Evolutionary conservation across 2,113 vertebrate species (phyloP).

Genomic region (Chionodraco myersi): DNA sequence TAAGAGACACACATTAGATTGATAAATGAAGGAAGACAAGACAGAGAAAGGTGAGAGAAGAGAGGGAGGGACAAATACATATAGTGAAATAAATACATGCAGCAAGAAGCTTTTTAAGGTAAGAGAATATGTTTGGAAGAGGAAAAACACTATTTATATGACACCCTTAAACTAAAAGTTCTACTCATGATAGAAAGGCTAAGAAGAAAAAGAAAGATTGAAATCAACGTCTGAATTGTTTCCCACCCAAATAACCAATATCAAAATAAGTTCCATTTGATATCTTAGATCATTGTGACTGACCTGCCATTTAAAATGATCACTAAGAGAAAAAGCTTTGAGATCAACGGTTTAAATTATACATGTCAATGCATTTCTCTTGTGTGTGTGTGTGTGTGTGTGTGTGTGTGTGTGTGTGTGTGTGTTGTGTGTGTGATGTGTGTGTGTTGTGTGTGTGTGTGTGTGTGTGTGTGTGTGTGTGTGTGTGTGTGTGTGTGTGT

Average conservation of each 20-base stretch:
- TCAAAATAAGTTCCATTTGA: neutral
- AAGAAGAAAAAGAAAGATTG: neutral
- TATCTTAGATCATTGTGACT: neutral
- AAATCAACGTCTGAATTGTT: neutral
- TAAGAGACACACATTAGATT: constrained; percentile 4
- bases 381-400: neutral
- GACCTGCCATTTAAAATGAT: neutral
- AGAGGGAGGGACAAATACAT: neutral
- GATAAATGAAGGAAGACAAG: constrained; percentile 1
- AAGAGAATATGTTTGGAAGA: neutral
- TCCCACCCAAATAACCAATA: neutral
- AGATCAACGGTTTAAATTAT: constrained; percentile 5
- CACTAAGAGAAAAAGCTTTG: neutral
- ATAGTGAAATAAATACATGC: neutral
- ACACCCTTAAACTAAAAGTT: neutral
- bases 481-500: too few species aligned
- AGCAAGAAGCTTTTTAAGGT: neutral
- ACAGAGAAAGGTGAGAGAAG: neutral
- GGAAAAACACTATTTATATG: neutral
- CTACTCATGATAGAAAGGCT: neutral
- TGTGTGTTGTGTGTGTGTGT: neutral
- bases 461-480: too few species aligned
- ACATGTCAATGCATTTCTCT: neutral
- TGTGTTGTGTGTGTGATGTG: too few species aligned
- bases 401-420: too few species aligned